Evolutionary conservation across 2,113 vertebrate genomes (phyloP).

Genomic region (Pedetes capensis): DNA sequence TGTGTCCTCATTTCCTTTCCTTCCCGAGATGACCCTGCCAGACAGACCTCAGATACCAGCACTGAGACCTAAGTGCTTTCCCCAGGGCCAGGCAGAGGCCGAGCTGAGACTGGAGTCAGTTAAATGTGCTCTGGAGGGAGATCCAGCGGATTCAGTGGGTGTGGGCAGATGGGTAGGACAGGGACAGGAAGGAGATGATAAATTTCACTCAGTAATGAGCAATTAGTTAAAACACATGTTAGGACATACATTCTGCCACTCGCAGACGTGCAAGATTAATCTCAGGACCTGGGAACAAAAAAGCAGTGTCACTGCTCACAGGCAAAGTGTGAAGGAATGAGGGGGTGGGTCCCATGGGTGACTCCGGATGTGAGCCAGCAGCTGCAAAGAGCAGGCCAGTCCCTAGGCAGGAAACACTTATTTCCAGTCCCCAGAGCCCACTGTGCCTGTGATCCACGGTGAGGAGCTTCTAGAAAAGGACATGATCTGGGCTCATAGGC

Average conservation of each 20-base stretch:
- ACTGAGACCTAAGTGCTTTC: not conserved
- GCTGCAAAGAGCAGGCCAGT: not conserved
- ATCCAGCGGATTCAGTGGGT: not conserved
- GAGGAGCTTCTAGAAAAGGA: accelerated
- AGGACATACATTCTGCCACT: not conserved
- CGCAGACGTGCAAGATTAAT: not conserved
- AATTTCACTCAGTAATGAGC: constrained; percentile 36
- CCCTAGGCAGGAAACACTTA: not conserved
- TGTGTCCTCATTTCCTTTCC: not conserved
- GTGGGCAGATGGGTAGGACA: not conserved
- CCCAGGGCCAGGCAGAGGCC: not conserved
- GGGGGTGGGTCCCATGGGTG: accelerated
- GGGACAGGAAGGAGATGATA: not conserved
- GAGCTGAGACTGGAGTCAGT: not conserved
- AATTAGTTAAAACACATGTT: constrained; percentile 36
- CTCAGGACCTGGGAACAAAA: not conserved
- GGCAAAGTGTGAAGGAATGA: accelerated
- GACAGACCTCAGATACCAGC: not conserved
- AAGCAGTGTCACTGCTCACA: not conserved
- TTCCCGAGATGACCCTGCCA: not conserved
- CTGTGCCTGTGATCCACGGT: not conserved
- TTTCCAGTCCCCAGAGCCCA: accelerated
- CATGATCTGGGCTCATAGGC: accelerated
- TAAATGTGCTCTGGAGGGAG: not conserved
- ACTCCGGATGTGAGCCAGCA: accelerated